These are phyloP conservation scores for Anoplolepis gracilipes DNA, from an alignment of 1,140 invertebrate species.

Conservation along the genomic window DNA sequence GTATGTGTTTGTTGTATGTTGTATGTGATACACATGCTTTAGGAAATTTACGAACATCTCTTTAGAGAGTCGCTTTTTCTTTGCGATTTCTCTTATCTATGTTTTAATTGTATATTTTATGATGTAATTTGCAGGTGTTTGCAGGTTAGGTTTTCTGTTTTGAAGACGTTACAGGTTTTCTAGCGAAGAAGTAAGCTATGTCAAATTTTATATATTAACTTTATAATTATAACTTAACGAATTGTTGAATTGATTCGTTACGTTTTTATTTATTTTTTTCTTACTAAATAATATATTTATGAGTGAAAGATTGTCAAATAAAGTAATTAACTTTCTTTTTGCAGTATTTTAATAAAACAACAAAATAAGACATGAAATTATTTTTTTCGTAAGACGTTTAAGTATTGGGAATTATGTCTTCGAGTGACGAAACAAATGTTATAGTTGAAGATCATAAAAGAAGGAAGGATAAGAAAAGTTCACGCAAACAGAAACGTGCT, in stretches of 20 bases:
- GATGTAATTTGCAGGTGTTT: not conserved
- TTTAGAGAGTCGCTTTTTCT: too few relatives aligned
- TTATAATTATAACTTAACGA: too few relatives aligned
- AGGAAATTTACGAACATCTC: not conserved
- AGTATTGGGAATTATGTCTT: slow-evolving; percentile 13
- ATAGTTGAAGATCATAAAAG: slow-evolving; percentile 20
- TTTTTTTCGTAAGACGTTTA: not conserved
- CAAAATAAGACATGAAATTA: not conserved
- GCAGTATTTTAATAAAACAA: not conserved
- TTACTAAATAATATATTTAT: not conserved
- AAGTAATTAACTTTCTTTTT: not conserved
- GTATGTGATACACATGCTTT: too few relatives aligned
- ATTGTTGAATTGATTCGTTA: too few relatives aligned
- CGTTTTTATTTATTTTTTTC: not conserved
- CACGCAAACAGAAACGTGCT: slow-evolving; percentile 84
- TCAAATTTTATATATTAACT: too few relatives aligned
- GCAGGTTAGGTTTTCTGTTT: not conserved
- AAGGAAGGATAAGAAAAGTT: slow-evolving; percentile 76
- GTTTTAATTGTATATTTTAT: not conserved
- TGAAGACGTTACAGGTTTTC: too few relatives aligned
- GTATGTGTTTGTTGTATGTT: too few relatives aligned
- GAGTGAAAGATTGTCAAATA: not conserved
- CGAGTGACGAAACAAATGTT: not conserved
- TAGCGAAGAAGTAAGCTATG: too few relatives aligned
- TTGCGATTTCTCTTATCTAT: not conserved